phyloP scores from a whole-genome alignment of 2,888 invertebrate species.

The Galeopsomyia nigrocyanea region DNA sequence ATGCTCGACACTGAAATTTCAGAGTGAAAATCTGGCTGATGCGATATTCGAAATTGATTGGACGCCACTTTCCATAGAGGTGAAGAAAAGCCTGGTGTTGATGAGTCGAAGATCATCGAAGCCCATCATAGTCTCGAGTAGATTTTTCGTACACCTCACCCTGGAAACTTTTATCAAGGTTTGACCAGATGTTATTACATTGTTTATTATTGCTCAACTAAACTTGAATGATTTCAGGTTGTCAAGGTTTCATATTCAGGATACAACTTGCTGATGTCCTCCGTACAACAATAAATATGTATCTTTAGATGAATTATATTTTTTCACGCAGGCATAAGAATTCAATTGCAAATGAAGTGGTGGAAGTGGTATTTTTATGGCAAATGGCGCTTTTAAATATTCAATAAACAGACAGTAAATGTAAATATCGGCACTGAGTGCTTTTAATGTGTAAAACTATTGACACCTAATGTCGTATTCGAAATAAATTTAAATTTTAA shows the following conservation, averaged over 20 bases:
- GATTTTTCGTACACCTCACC: constrained; percentile 22
- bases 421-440: too few species aligned
- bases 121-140: constrained; percentile 28
- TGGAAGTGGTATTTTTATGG: too few species aligned
- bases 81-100: constrained; percentile 20
- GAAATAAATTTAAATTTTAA: too few species aligned
- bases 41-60: constrained; percentile 19
- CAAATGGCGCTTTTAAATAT: too few species aligned
- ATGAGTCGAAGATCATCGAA: constrained; percentile 19
- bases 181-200: too few species aligned
- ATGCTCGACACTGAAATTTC: not conserved
- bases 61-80: constrained; percentile 17
- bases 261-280: constrained; percentile 25
- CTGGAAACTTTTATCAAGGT: constrained; percentile 31
- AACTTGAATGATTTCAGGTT: constrained; percentile 15
- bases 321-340: too few species aligned
- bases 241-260: constrained; percentile 32
- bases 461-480: too few species aligned
- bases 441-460: too few species aligned
- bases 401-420: too few species aligned
- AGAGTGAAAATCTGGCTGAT: constrained; percentile 24
- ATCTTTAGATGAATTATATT: too few species aligned
- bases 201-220: not conserved
- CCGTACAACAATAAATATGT: not conserved
- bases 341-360: too few species aligned